Evolutionary conservation across 2,888 invertebrate species (phyloP).

Genomic region (Trypoxylon attenuatum): DNA sequence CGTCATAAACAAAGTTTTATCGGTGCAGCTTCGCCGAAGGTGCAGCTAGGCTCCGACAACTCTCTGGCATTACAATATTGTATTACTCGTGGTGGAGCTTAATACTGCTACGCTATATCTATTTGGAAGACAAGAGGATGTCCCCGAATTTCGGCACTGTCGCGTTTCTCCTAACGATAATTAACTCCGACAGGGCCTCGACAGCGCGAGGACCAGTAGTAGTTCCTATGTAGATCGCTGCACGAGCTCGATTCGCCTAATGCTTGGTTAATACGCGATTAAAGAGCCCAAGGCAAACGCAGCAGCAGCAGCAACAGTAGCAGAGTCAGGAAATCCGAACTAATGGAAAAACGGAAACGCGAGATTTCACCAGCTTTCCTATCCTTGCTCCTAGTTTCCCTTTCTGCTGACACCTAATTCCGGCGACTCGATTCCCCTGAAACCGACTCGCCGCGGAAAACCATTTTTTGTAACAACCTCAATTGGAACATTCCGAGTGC

Average conservation of each 20-base stretch:
- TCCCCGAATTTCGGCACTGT: too few relatives aligned
- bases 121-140: too few relatives aligned
- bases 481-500: too few relatives aligned
- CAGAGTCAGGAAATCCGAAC: not conserved
- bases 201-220: not conserved
- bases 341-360: conserved; percentile 1
- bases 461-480: not conserved
- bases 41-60: not conserved
- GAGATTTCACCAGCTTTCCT: not conserved
- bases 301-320: not conserved
- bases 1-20: not conserved
- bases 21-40: not conserved
- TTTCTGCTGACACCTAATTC: not conserved
- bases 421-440: not conserved
- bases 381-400: too few relatives aligned
- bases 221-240: too few relatives aligned
- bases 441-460: not conserved
- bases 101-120: too few relatives aligned
- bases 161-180: too few relatives aligned
- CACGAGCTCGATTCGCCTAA: not conserved
- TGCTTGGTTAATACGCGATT: not conserved
- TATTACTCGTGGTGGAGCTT: too few relatives aligned
- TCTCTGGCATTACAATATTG: not conserved
- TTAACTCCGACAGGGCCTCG: not conserved
- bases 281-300: not conserved